These are phyloP conservation scores for Leuciscus idus DNA, from an alignment of 2,113 vertebrate species.

Conservation along the genomic window DNA sequence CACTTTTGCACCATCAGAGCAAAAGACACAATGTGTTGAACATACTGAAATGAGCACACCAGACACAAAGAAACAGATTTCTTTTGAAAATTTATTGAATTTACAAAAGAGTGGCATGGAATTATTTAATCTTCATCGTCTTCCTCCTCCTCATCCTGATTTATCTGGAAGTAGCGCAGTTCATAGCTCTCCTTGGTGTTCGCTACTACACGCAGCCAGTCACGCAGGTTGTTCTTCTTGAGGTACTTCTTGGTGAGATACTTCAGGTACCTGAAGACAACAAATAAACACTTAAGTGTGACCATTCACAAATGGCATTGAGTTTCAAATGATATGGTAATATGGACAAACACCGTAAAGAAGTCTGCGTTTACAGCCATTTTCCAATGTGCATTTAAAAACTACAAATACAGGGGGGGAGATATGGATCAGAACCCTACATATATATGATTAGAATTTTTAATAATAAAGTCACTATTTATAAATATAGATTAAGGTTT, in stretches of 20 bases:
- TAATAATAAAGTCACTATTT: background rate
- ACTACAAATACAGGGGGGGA: background rate
- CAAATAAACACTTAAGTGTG: background rate
- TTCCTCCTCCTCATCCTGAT: slow-evolving; percentile 91
- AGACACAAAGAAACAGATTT: slow-evolving; percentile 21
- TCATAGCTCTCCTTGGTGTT: slow-evolving; percentile 97
- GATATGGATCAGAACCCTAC: too few species aligned
- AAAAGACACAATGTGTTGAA: background rate
- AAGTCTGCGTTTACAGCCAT: too few species aligned
- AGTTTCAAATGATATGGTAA: background rate
- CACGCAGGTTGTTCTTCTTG: slow-evolving; percentile 95
- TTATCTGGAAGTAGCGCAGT: slow-evolving; percentile 97
- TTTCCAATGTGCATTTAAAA: background rate
- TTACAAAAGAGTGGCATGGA: slow-evolving; percentile 58
- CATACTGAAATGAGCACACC: background rate
- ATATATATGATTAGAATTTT: too few species aligned
- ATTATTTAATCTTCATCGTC: slow-evolving; percentile 89
- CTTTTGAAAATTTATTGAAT: slow-evolving; percentile 72
- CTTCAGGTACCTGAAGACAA: slow-evolving; percentile 86
- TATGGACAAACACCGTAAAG: background rate
- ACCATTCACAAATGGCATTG: too few species aligned
- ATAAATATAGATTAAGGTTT: background rate
- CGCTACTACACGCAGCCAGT: slow-evolving; percentile 93
- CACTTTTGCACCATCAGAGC: background rate
- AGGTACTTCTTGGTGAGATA: slow-evolving; percentile 98